Conservation (phyloP, 1,140 invertebrate genomes). For the Trichoplusia ni region DNA sequence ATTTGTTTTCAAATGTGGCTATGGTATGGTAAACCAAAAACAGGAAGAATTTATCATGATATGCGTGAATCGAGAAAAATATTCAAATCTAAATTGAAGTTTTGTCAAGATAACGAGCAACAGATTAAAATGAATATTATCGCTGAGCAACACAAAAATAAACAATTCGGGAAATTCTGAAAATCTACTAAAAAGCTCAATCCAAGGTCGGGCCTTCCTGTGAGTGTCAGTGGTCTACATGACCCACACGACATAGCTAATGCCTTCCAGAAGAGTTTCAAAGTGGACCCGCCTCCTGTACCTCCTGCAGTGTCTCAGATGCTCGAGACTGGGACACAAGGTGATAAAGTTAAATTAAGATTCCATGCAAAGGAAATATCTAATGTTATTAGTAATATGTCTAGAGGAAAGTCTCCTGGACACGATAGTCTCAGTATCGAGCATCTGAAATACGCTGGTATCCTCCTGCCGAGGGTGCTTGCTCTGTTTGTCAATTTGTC, state of each 20-base stretch:
- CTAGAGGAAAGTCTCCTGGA: not conserved
- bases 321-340: not conserved
- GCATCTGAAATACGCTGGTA: not conserved
- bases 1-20: conserved; percentile 10
- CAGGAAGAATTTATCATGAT: conserved; percentile 2
- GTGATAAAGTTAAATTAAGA: not conserved
- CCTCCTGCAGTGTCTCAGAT: not conserved
- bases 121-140: conserved; percentile 19
- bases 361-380: not conserved
- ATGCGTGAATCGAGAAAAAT: conserved; percentile 11
- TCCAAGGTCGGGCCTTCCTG: not conserved
- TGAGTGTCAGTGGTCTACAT: conserved; percentile 14
- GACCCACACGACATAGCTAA: conserved; percentile 11
- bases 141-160: not conserved
- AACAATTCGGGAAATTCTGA: conserved; percentile 15
- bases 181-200: conserved; percentile 19
- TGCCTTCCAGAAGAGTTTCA: conserved; percentile 15
- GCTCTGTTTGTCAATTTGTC: not conserved
- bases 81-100: conserved; percentile 29
- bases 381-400: not conserved
- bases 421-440: not conserved
- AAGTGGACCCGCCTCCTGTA: not conserved
- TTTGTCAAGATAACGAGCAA: conserved; percentile 21
- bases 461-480: not conserved
- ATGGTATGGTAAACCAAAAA: not conserved